phyloP scores from a whole-genome alignment of 2,888 invertebrate genomes.

The Gastrophysa polygoni region DNA sequence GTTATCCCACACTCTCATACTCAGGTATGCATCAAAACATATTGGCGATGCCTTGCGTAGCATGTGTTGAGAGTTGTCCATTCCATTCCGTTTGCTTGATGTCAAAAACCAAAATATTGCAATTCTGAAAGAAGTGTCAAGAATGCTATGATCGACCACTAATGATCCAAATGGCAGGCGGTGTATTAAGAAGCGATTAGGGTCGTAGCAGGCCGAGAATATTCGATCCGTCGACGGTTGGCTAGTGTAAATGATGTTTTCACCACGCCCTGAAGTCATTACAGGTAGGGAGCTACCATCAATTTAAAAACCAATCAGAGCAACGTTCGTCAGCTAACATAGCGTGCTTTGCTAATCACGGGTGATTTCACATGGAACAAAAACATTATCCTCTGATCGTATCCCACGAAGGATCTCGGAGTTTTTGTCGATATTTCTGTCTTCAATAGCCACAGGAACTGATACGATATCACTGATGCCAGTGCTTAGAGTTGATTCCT shows the following conservation, averaged over 20 bases:
- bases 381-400: constrained; percentile 49
- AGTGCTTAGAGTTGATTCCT: constrained; percentile 10
- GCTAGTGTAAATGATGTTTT: constrained; percentile 58
- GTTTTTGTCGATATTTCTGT: constrained; percentile 29
- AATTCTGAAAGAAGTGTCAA: constrained; percentile 49
- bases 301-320: constrained; percentile 59
- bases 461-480: constrained; percentile 14
- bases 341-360: constrained; percentile 52
- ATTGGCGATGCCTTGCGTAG: no score
- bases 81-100: no score
- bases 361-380: constrained; percentile 54
- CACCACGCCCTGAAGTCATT: constrained; percentile 58
- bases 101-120: no score
- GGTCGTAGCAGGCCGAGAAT: constrained; percentile 45
- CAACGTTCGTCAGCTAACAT: constrained; percentile 53
- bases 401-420: constrained; percentile 39
- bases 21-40: no score
- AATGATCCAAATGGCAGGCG: constrained; percentile 53
- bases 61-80: no score
- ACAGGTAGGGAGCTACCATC: constrained; percentile 59
- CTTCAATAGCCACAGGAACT: constrained; percentile 14
- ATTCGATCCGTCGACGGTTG: constrained; percentile 56
- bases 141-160: constrained; percentile 46
- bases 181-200: constrained; percentile 56
- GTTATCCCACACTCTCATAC: constrained; percentile 34